Evolutionary conservation across 1,140 invertebrate species (phyloP), one percentile per base, ranked within the genome.

Genomic region (Pseudoatta argentina): DNA sequence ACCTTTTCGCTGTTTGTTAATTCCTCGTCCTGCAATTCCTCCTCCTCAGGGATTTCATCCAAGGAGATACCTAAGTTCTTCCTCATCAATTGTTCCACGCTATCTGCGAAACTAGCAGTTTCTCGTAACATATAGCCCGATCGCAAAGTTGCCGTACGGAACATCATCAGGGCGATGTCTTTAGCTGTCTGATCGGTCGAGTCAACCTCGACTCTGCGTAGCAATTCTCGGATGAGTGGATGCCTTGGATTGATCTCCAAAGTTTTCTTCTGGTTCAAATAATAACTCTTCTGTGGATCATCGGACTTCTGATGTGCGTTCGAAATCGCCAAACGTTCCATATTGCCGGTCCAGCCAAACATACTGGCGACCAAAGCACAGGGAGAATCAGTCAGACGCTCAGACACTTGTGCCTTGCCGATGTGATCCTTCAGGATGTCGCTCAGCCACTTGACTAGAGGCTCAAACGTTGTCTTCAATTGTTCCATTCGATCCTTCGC

Each of bases 261-360:
- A 24, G 98, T 99, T 95, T 99, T 99, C 96, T 99, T 99, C 95
- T 99, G 99, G 88, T 97, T 98, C 14, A 99, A 95, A 93, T 99
- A 99, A 95, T 99, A 99, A 78, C 95, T 96, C 93, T 98, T 97
- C 90, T 98, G 98, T 14, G 98, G 97, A 96, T 99, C 99, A 92
- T 99, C 97, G 3, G 98, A 95, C 95, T 99, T 99, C 92, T 99
- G 98, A 95, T 99, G 99, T 24, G 99, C 99, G 95, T 99, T 99
- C 14, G 98, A 98, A 87, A 98, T 96, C 76, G 99, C 99, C 69
- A 99, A 96, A 76, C 99, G 96, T 95, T 99, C 99, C 99, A 99
- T 99, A 94, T 99, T 99, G 83, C 99, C 99, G 90, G 99, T 99
- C 99, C 98, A 99, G 77, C 99, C 99, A 94, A 99, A 99, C 96